Percentiles rank a stretch among this genome's conserved stretches.
Evolutionary conservation across 2,797 vertebrate genomes (phyloP).

Genomic region (Crenichthys baileyi): DNA sequence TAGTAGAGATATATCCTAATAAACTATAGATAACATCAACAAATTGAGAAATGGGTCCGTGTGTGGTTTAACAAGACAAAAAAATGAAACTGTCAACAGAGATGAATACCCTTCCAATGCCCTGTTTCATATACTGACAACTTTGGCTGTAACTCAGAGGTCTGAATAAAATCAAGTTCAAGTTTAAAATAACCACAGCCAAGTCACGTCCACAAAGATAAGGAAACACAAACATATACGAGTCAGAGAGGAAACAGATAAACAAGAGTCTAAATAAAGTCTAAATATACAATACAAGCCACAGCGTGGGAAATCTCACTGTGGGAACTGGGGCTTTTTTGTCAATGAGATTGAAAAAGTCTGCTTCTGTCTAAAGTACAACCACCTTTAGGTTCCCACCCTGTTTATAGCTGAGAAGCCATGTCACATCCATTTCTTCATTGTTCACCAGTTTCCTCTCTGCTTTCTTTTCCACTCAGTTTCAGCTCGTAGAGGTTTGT

Average conservation of each 20-base stretch:
- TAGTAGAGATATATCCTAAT: not conserved
- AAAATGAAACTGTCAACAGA: not conserved
- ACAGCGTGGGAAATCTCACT: conserved; percentile 74
- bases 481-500: conserved; percentile 53
- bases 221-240: conserved; percentile 60
- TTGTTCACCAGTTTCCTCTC: conserved; percentile 81
- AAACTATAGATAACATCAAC: not conserved
- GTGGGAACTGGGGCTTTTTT: conserved; percentile 69
- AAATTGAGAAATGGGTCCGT: not conserved
- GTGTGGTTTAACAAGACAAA: not conserved
- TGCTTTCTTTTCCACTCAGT: conserved; percentile 19
- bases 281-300: conserved; percentile 68
- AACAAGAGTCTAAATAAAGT: conserved; percentile 59
- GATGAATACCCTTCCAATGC: not conserved
- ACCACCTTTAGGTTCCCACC: conserved; percentile 66
- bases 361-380: not conserved
- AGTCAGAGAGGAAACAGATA: conserved; percentile 55
- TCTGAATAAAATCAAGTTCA: conserved; percentile 25
- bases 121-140: not conserved
- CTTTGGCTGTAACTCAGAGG: not conserved
- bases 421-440: conserved; percentile 69
- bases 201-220: conserved; percentile 61
- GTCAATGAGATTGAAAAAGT: conserved; percentile 13
- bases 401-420: conserved; percentile 38
- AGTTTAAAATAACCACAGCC: conserved; percentile 47